phyloP scores from a whole-genome alignment of 1,140 invertebrate genomes.

The Colletes gigas region DNA sequence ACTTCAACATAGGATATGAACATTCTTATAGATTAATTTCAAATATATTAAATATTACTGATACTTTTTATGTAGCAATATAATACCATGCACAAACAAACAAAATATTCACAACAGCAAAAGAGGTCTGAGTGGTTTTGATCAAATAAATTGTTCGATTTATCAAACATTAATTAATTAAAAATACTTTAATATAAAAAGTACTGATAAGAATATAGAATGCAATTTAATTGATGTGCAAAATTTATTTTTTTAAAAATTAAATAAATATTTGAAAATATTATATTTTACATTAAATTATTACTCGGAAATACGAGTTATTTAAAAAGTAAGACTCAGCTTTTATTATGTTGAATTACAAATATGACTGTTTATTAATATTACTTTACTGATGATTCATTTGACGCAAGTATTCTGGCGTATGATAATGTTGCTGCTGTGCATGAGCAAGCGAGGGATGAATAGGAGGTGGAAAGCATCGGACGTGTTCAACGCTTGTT shows the following conservation, averaged over 20 bases:
- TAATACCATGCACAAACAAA: not conserved
- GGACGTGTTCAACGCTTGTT: conserved; percentile 96
- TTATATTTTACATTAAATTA: conserved; percentile 13
- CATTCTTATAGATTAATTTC: conserved; percentile 10
- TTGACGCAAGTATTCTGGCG: conserved; percentile 83
- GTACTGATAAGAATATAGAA: not conserved
- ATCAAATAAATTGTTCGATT: not conserved
- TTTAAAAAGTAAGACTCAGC: conserved; percentile 28
- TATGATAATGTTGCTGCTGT: conserved; percentile 83
- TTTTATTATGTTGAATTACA: conserved; percentile 27
- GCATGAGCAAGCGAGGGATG: conserved; percentile 86
- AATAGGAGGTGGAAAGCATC: conserved; percentile 97
- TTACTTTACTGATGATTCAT: conserved; percentile 74
- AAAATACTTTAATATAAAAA: not conserved
- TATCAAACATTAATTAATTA: not conserved
- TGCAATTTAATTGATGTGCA: conserved; percentile 8
- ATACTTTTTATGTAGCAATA: conserved; percentile 3
- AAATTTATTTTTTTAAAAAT: conserved; percentile 7
- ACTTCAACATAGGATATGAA: not conserved
- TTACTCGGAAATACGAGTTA: not conserved
- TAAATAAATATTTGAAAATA: conserved; percentile 23
- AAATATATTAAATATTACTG: conserved; percentile 9
- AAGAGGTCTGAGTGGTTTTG: not conserved
- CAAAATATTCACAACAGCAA: not conserved
- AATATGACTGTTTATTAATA: conserved; percentile 26